Percentiles rank a stretch among this genome's conserved stretches.
phyloP scores from a whole-genome alignment of 2,888 invertebrate genomes.

The Hyposoter didymator region DNA sequence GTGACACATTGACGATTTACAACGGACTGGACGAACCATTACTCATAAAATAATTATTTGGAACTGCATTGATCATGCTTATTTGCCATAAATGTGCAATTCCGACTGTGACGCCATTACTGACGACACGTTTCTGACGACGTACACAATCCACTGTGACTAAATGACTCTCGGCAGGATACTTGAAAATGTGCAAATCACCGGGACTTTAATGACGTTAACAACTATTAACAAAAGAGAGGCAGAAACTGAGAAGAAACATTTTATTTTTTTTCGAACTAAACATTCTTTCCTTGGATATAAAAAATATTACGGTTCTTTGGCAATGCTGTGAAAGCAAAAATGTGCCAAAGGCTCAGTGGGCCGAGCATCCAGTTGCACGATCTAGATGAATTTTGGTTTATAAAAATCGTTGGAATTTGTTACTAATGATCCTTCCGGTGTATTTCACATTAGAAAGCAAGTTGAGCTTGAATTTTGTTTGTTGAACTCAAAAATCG shows the following conservation, averaged over 20 bases:
- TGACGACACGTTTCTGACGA: constrained; percentile 25
- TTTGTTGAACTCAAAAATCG: background rate
- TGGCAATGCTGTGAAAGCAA: background rate
- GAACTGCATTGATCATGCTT: background rate
- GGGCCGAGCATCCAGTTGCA: constrained; percentile 29
- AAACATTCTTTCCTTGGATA: background rate
- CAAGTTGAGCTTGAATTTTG: constrained; percentile 4
- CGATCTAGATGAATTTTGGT: background rate
- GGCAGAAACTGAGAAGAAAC: background rate
- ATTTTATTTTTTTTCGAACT: background rate
- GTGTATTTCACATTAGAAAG: constrained; percentile 4
- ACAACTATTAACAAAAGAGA: constrained; percentile 37
- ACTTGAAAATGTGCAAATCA: constrained; percentile 27
- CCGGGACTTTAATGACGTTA: constrained; percentile 17
- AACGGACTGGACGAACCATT: background rate
- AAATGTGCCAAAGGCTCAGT: constrained; percentile 28
- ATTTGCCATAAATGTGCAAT: background rate
- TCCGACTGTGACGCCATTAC: constrained; percentile 27
- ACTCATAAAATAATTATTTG: background rate
- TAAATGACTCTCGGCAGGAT: constrained; percentile 33
- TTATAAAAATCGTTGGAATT: background rate
- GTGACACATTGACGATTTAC: constrained; percentile 24
- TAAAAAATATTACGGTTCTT: constrained; percentile 13
- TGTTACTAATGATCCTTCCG: background rate
- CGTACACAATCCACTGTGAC: constrained; percentile 15